Percentiles rank a stretch among this genome's conserved stretches.
These are phyloP conservation scores for Hycleus cichorii DNA, from an alignment of 1,140 invertebrate species.

Conservation along the genomic window DNA sequence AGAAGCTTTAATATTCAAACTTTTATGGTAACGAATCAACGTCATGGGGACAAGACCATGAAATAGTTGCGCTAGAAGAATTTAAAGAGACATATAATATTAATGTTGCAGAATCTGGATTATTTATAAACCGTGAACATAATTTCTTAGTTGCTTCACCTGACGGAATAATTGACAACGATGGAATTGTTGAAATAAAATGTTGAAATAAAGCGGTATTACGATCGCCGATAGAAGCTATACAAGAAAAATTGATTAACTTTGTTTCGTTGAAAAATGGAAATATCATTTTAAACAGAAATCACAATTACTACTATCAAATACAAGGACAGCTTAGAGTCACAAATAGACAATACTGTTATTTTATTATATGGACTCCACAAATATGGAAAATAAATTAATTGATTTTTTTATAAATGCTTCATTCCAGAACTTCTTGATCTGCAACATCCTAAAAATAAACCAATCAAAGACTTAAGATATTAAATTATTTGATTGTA, in stretches of 20 bases:
- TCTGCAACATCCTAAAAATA: no score
- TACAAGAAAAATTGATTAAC: constrained; percentile 3
- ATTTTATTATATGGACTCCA: constrained; percentile 8
- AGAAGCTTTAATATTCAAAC: background rate
- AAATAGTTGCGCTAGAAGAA: background rate
- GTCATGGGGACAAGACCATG: background rate
- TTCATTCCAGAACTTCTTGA: no score
- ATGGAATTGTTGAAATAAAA: constrained; percentile 24
- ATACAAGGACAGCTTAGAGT: constrained; percentile 13
- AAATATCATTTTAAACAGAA: constrained; percentile 5
- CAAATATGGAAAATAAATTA: background rate
- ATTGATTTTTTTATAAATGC: background rate
- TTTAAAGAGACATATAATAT: background rate
- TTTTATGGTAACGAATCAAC: background rate
- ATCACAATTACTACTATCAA: constrained; percentile 2
- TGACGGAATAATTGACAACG: constrained; percentile 20
- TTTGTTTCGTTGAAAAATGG: constrained; percentile 17
- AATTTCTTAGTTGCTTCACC: constrained; percentile 19
- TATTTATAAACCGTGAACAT: background rate
- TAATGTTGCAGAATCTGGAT: background rate
- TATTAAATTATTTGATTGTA: no score
- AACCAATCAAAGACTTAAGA: no score
- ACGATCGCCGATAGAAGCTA: background rate
- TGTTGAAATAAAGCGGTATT: constrained; percentile 11
- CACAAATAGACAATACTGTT: constrained; percentile 11